Evolutionary conservation across 2,113 vertebrate genomes (phyloP).

Genomic region (Ceuthmochares aereus): DNA sequence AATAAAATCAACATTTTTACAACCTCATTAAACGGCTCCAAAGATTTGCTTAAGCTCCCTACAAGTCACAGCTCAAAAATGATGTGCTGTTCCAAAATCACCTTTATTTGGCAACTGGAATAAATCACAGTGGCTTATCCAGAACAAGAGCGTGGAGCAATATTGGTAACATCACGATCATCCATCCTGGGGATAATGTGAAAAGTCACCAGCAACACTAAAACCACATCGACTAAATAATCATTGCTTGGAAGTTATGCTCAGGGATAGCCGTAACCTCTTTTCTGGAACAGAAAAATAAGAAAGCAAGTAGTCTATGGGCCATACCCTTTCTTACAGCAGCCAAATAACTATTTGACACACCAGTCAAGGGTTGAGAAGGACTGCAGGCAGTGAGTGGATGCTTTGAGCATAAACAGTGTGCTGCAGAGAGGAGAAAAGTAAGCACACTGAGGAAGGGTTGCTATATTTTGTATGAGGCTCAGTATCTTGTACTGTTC

Average conservation of each 20-base stretch:
- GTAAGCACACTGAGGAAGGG: background rate
- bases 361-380: background rate
- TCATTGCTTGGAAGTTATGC: background rate
- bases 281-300: background rate
- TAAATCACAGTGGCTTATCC: background rate
- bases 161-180: background rate
- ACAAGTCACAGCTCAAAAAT: background rate
- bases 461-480: background rate
- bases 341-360: background rate
- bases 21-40: constrained; percentile 38
- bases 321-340: background rate
- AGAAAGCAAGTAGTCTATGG: background rate
- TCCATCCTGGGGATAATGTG: background rate
- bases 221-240: background rate
- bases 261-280: background rate
- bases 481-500: background rate
- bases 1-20: background rate
- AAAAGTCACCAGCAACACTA: background rate
- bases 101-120: background rate
- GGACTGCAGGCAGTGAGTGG: background rate
- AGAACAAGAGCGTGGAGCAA: background rate
- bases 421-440: background rate
- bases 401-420: background rate
- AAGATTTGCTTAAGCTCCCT: constrained; percentile 7
- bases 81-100: background rate